Evolutionary conservation across 2,888 invertebrate species (phyloP).

Genomic region (Pandemis cinnamomeana): DNA sequence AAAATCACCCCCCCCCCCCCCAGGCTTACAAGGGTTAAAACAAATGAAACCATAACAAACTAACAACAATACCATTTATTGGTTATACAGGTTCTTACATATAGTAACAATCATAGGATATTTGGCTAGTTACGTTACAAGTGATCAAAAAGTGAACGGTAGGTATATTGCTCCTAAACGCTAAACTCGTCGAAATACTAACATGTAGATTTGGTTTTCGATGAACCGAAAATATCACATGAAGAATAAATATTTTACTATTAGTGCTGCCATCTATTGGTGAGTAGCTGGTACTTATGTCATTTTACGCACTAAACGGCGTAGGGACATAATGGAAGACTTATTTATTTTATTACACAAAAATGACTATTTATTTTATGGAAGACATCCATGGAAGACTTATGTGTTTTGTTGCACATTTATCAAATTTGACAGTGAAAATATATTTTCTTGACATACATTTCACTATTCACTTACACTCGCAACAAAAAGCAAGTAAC

Average conservation of each 20-base stretch:
- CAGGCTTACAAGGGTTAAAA: not conserved
- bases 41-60: slow-evolving; percentile 62
- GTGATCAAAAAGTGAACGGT: slow-evolving; percentile 63
- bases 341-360: slow-evolving; percentile 21
- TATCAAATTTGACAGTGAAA: slow-evolving; percentile 72
- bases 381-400: slow-evolving; percentile 47
- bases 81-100: slow-evolving; percentile 81
- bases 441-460: slow-evolving; percentile 59
- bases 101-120: slow-evolving; percentile 77
- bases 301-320: slow-evolving; percentile 14
- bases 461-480: slow-evolving; percentile 24
- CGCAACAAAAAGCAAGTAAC: slow-evolving; percentile 1
- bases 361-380: slow-evolving; percentile 27
- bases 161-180: slow-evolving; percentile 69
- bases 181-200: slow-evolving; percentile 45
- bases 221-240: slow-evolving; percentile 42
- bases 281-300: slow-evolving; percentile 20
- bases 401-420: slow-evolving; percentile 31
- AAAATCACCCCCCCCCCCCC: no score
- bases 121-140: slow-evolving; percentile 65
- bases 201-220: slow-evolving; percentile 31
- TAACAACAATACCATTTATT: slow-evolving; percentile 84
- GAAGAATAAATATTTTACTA: slow-evolving; percentile 20
- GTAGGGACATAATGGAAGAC: slow-evolving; percentile 35
- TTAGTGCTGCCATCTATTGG: slow-evolving; percentile 32